Evolutionary conservation across 2,113 vertebrate species (phyloP).

Genomic region (Lamprologus lemairii): DNA sequence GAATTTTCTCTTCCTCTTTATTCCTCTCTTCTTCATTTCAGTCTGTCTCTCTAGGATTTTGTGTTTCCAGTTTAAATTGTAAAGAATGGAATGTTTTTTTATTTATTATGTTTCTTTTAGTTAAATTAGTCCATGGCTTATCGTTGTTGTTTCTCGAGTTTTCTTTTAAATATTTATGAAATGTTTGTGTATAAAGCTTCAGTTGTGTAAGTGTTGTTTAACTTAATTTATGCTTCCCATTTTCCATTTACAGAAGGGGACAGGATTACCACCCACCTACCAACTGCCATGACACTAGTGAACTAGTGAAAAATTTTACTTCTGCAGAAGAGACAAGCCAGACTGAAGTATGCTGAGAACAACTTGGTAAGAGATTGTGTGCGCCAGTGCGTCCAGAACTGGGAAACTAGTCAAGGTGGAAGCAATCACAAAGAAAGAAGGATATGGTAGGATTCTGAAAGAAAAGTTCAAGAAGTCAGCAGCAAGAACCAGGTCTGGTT

Average conservation of each 20-base stretch:
- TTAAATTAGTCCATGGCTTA: not conserved
- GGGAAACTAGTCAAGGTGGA: not conserved
- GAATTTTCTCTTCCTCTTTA: slow-evolving; percentile 6
- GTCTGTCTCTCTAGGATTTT: not conserved
- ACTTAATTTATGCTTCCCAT: not conserved
- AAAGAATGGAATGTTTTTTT: not conserved
- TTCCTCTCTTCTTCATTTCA: not conserved
- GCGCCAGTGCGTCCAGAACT: fast-evolving
- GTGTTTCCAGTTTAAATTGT: not conserved
- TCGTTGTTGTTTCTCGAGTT: not conserved
- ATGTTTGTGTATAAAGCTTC: not conserved
- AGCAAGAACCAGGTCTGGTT: not conserved
- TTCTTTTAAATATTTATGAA: not conserved
- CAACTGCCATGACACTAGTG: not conserved
- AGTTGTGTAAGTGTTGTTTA: not conserved
- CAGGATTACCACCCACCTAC: not conserved
- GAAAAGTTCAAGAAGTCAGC: not conserved
- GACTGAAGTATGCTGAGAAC: not conserved
- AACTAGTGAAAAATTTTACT: not conserved
- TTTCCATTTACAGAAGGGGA: not conserved
- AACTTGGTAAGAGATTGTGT: not conserved
- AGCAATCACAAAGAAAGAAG: not conserved
- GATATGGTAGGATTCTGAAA: not conserved
- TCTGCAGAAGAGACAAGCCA: not conserved
- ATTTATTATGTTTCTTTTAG: not conserved